Conservation (phyloP, 2,888 invertebrate species). For the Phyllotreta cruciferae region DNA sequence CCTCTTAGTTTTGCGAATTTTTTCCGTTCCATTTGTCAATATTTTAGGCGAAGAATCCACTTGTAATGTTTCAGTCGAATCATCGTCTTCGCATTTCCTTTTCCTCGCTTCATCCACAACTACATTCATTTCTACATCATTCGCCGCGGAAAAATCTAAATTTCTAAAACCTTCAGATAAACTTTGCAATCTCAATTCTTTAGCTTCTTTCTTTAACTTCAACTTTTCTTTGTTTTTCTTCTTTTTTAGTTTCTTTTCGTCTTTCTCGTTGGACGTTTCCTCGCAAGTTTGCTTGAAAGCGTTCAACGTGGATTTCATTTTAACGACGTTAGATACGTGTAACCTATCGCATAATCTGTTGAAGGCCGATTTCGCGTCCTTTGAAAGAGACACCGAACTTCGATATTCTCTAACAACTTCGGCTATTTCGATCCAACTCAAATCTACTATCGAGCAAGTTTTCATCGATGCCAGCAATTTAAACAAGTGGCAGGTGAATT, state of each 20-base stretch:
- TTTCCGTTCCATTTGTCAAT: slow-evolving; percentile 3
- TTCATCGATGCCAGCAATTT: slow-evolving; percentile 64
- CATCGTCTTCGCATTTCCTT: neutral
- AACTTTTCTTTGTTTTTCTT: slow-evolving; percentile 57
- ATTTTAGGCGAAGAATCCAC: neutral
- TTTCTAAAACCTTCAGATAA: slow-evolving; percentile 59
- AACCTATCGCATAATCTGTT: slow-evolving; percentile 60
- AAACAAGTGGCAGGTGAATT: slow-evolving; percentile 65
- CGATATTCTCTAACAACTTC: slow-evolving; percentile 56
- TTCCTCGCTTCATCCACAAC: slow-evolving; percentile 16
- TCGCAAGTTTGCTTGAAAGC: slow-evolving; percentile 41
- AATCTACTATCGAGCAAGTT: slow-evolving; percentile 53
- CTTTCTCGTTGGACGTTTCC: slow-evolving; percentile 41
- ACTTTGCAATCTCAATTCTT: slow-evolving; percentile 58
- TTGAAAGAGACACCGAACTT: slow-evolving; percentile 55
- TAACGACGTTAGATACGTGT: slow-evolving; percentile 54
- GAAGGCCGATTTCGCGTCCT: slow-evolving; percentile 61
- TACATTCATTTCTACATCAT: slow-evolving; percentile 24
- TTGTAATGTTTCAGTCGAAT: slow-evolving; percentile 9
- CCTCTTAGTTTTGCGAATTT: slow-evolving; percentile 13
- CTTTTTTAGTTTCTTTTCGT: slow-evolving; percentile 51
- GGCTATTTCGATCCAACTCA: slow-evolving; percentile 60
- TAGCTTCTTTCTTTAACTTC: slow-evolving; percentile 62
- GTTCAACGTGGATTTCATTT: slow-evolving; percentile 46
- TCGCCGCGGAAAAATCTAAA: slow-evolving; percentile 28